Evolutionary conservation across 37 sponge, comb jelly and placozoan species (phyloP), one percentile per base, ranked within the genome.

Genomic region (Eunapius fragilis): DNA sequence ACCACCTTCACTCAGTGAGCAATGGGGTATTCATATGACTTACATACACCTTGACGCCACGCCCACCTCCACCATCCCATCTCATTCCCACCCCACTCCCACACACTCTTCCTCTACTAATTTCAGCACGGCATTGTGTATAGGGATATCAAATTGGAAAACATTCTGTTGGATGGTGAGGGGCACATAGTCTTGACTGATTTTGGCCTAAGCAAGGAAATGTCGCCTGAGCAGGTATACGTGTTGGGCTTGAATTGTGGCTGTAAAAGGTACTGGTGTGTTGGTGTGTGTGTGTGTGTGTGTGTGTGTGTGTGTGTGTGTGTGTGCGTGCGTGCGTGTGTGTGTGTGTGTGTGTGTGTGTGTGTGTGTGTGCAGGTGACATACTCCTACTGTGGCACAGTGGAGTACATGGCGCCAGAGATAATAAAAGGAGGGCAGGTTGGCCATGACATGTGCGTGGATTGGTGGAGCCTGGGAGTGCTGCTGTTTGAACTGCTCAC

Each of bases 331-430:
- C 87, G 90, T 48, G 90, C 91, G 27, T 87, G 89, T 49, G 89
- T 93, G 74, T 50, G 30, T 75, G 69, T 85, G 70, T 84, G 50
- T 6, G 45, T n/a, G 50, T 47, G 22, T 49, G 22, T 9, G 70
- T 75, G 76, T 28, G 34, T 87, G 68, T 68, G 13, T 70, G 36
- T 76, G 26, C 74, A 88, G 86, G 89, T 92, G 86, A 96, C 98
- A 17, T 94, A 94, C 81, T 96, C 97, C 2, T 98, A 93, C 79
- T 98, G 98, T 90, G 98, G 98, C 24, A 98, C 98, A 17, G 94
- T 98, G 41, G 98, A 98, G 86, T 98, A 98, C 90, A 98, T 98
- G 98, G 96, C 98, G 12, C 98, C 98, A 26, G 98, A 98, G 84
- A 92, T 98, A 67, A 85, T 98, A 35, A 68, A 67, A 0, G 90